Evolutionary conservation across 1,140 invertebrate species (phyloP).

Genomic region (Cherax destructor): DNA sequence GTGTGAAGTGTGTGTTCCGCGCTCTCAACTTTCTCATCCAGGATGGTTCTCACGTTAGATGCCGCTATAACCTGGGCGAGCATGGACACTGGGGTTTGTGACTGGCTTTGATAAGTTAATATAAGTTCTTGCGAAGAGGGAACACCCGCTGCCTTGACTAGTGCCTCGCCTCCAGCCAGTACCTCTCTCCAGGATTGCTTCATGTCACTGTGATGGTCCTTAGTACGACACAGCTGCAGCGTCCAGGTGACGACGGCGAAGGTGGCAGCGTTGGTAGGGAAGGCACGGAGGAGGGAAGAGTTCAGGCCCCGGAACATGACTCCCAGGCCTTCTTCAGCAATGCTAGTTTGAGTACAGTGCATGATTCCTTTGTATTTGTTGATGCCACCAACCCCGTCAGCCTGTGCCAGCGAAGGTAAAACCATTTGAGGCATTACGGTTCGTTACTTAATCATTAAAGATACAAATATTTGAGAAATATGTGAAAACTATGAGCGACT

Average conservation of each 20-base stretch:
- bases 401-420: not conserved
- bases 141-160: slow-evolving; percentile 39
- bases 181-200: slow-evolving; percentile 43
- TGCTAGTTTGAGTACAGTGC: slow-evolving; percentile 84
- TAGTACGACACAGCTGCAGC: slow-evolving; percentile 75
- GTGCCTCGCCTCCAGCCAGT: slow-evolving; percentile 32
- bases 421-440: too few relatives aligned
- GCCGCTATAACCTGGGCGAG: slow-evolving; percentile 44
- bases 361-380: slow-evolving; percentile 81
- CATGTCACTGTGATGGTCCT: not conserved
- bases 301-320: slow-evolving; percentile 84
- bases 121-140: slow-evolving; percentile 21
- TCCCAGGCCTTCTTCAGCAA: slow-evolving; percentile 81
- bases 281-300: slow-evolving; percentile 88
- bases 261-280: slow-evolving; percentile 94
- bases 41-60: not conserved
- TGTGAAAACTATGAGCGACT: too few relatives aligned
- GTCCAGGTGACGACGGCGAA: slow-evolving; percentile 90
- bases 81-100: not conserved
- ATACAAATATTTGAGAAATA: too few relatives aligned
- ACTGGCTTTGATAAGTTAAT: not conserved
- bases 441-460: too few relatives aligned
- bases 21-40: not conserved
- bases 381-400: slow-evolving; percentile 78
- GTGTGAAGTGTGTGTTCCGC: not conserved